Evolutionary conservation across 2,888 invertebrate species (phyloP), one percentile per base, ranked within the genome.

Genomic region (Eledona agricola): DNA sequence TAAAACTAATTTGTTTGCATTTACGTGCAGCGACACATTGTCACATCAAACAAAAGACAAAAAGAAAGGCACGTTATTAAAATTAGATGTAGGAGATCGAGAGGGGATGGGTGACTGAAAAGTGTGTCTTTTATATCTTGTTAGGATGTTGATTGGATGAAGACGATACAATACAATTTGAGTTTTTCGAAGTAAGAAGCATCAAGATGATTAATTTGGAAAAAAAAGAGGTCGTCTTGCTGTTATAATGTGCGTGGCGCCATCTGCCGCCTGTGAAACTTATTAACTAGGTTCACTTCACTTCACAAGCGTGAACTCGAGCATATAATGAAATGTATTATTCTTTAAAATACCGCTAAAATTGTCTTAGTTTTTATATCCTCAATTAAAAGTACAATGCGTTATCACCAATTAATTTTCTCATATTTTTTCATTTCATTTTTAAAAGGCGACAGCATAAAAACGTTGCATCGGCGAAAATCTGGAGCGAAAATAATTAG

Each of bases 301-400:
- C n/a, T n/a, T n/a, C n/a, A n/a, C n/a, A 59, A 59, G 59, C 64
- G 62, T 64, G 67, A 69, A 67, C 67, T 68, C 64, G 60, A 69
- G 58, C 65, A 66, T 66, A 65, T 69, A 69, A 69, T 69, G 66
- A 68, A 68, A 68, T 68, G 67, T 67, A 69, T 69, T 68, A 69
- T 69, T 67, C 67, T 67, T 65, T 59, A 65, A 65, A 69, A 66
- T 69, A 69, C 69, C 69, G 67, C 67, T 69, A 67, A 68, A 69
- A 67, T 65, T 63, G 69, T 68, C 67, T 69, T 64, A 64, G 60
- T 63, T 69, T 68, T 67, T 64, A 62, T 63, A 64, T 63, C 61
- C 60, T 59, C 65, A 65, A 67, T 67, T 67, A 67, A 64, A 64
- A 67, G 59, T 55, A 66, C 63, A 65, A 63, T 64, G 61, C 62